phyloP scores from a whole-genome alignment of 2,113 vertebrate genomes.

The Notarius quadriscutis region DNA sequence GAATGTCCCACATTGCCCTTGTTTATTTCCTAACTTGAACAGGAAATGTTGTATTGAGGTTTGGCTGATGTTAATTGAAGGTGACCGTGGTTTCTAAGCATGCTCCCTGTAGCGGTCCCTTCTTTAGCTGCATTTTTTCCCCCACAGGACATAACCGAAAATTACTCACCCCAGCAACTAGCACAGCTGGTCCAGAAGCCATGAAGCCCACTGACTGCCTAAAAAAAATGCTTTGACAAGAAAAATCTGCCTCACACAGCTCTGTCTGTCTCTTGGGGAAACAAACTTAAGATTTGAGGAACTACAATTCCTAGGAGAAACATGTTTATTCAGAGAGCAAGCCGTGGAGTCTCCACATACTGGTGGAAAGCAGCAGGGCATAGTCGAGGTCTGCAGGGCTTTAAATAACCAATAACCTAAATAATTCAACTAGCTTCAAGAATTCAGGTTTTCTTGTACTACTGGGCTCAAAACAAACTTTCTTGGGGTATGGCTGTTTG shows the following conservation, averaged over 20 bases:
- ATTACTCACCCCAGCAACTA: constrained; percentile 19
- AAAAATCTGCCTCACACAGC: neutral
- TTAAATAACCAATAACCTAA: constrained; percentile 24
- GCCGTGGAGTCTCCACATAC: neutral
- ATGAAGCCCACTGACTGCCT: neutral
- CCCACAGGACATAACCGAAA: neutral
- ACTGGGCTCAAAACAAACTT: neutral
- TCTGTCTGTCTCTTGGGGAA: constrained; percentile 9
- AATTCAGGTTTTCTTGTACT: neutral
- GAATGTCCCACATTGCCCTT: neutral
- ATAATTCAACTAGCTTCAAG: neutral
- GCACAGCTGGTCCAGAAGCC: constrained; percentile 3
- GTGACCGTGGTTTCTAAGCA: constrained; percentile 25
- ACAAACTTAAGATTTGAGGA: constrained; percentile 13
- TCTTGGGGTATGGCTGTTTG: neutral
- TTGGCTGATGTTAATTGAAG: constrained; percentile 18
- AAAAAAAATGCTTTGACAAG: neutral
- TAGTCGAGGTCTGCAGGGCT: neutral
- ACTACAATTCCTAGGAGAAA: constrained; percentile 17
- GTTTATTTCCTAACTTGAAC: constrained; percentile 25
- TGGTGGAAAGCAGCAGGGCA: neutral
- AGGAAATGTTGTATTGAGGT: constrained; percentile 20
- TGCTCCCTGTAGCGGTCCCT: constrained; percentile 19
- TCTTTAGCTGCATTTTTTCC: neutral
- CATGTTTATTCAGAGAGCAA: constrained; percentile 4